Conservation (phyloP, 1,140 invertebrate genomes). For the Orius laevigatus region DNA sequence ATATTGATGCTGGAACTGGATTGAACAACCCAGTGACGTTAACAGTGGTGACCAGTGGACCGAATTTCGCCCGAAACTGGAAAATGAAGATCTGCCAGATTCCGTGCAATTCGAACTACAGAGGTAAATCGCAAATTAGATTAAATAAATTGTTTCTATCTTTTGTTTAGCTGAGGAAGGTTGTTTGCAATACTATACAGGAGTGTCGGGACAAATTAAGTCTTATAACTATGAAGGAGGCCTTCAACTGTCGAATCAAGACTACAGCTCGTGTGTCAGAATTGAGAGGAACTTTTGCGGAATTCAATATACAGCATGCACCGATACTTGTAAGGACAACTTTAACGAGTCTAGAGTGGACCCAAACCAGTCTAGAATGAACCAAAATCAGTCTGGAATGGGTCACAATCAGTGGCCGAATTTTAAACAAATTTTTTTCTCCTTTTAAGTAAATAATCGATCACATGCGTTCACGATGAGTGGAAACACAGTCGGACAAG, state of each 20-base stretch:
- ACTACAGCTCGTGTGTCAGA: constrained; percentile 71
- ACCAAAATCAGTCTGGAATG: too few relatives aligned
- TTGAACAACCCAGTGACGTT: constrained; percentile 55
- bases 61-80: constrained; percentile 55
- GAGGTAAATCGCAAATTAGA: constrained; percentile 30
- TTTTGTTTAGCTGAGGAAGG: constrained; percentile 50
- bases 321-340: constrained; percentile 36
- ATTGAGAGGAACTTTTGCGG: constrained; percentile 77
- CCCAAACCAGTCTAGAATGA: too few relatives aligned
- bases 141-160: not conserved
- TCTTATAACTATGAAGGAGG: constrained; percentile 74
- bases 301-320: constrained; percentile 62
- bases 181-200: constrained; percentile 66
- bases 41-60: constrained; percentile 61
- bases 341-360: too few relatives aligned
- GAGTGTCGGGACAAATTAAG: constrained; percentile 57
- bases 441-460: constrained; percentile 39
- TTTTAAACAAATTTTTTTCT: too few relatives aligned
- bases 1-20: constrained; percentile 59
- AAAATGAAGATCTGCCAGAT: constrained; percentile 66
- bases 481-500: constrained; percentile 43
- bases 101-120: constrained; percentile 50
- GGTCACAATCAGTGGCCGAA: too few relatives aligned
- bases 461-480: constrained; percentile 51
- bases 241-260: constrained; percentile 72